Evolutionary conservation across 2,888 invertebrate genomes (phyloP), one percentile per base, ranked within the genome.

Genomic region (Salpingus planirostris): DNA sequence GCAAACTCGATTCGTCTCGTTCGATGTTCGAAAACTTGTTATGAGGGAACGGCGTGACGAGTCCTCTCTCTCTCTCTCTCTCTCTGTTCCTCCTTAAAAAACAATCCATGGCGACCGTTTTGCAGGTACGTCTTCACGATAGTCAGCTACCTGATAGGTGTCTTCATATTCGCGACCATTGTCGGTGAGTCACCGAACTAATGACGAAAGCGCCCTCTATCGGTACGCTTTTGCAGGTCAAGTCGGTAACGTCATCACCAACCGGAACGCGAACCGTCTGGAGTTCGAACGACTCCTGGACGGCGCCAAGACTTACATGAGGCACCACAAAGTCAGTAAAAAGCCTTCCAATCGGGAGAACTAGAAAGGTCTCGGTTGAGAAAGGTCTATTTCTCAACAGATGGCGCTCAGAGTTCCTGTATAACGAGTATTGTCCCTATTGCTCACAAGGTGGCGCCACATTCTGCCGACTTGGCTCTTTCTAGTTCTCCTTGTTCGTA

Each of bases 221-320:
- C 15, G 14, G 10, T 13, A 11, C 1, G 6, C 29, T 38, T 31
- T 60, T 60, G 14, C 57, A 78, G 80, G 95, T 30, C 95, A 96
- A 76, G 95, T 96, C 31, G 95, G 95, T 46, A 95, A 93, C 66
- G 93, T 95, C 56, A 95, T 95, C 66, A 93, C 92, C 29, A 96
- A 96, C 68, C 77, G 93, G 50, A 96, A 95, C 64, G 95, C 95
- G 26, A 93, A 92, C 65, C 76, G 95, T 29, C 72, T 93, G 53
- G 95, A 95, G 68, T 95, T 95, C 57, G 95, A 96, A 67, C 70
- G 93, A 42, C 75, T 95, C 15, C 67, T 95, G 58, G 95, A 96
- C 62, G 93, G 93, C 33, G 95, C 95, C 40, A 96, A 96, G 65
- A 86, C 91, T 14, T 96, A 95, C 58, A 96, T 96, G 95, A 73